Evolutionary conservation across 2,113 vertebrate species (phyloP).

Genomic region (Brachyhypopomus gauderio): DNA sequence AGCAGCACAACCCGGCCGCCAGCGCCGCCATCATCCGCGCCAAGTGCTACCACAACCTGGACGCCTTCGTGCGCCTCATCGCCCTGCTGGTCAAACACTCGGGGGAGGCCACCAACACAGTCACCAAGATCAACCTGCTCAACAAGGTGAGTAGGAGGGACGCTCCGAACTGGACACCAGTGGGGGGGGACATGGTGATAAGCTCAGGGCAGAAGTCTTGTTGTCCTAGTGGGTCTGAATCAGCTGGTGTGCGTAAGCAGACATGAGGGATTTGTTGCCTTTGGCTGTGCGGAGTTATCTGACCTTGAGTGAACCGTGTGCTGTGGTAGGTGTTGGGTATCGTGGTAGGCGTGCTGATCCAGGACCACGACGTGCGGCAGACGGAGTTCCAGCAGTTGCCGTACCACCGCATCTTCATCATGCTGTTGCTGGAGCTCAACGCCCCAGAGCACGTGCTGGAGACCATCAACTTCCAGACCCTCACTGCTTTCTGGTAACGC

Average conservation of each 20-base stretch:
- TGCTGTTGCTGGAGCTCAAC: slow-evolving; percentile 96
- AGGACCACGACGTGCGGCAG: slow-evolving; percentile 97
- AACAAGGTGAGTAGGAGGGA: slow-evolving; percentile 79
- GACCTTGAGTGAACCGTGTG: background rate
- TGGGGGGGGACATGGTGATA: no score
- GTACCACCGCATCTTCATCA: slow-evolving; percentile 98
- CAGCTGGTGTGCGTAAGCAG: no score
- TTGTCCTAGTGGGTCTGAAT: no score
- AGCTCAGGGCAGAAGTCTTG: no score
- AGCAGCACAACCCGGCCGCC: slow-evolving; percentile 97
- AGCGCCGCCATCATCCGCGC: slow-evolving; percentile 96
- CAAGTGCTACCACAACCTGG: slow-evolving; percentile 98
- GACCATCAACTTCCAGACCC: slow-evolving; percentile 99
- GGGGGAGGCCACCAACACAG: slow-evolving; percentile 96
- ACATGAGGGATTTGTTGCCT: background rate
- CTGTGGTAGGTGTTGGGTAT: slow-evolving; percentile 89
- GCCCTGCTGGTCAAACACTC: slow-evolving; percentile 97
- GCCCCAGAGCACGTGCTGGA: slow-evolving; percentile 97
- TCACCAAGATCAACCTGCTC: slow-evolving; percentile 98
- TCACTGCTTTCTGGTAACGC: slow-evolving; percentile 95
- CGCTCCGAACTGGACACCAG: no score
- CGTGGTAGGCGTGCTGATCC: slow-evolving; percentile 95
- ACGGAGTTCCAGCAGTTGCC: slow-evolving; percentile 98
- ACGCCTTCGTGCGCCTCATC: slow-evolving; percentile 96
- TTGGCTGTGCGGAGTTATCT: background rate